Percentiles rank a stretch among this genome's conserved stretches.
phyloP scores from a whole-genome alignment of 1,140 invertebrate species.

The Papilio polyxenes region DNA sequence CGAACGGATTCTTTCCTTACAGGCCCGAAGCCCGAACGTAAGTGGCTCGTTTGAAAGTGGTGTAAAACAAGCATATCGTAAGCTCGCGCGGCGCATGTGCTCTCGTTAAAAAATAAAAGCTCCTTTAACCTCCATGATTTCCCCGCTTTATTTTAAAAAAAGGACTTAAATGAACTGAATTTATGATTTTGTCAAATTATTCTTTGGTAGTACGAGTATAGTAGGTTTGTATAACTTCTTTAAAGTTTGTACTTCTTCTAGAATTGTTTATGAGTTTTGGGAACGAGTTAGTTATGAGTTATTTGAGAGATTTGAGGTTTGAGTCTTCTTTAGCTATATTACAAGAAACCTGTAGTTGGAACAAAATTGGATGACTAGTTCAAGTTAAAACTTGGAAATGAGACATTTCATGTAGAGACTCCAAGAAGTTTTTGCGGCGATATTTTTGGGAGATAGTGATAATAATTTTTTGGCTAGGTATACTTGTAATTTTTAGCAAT shows the following conservation, averaged over 20 bases:
- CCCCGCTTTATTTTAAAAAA: conserved; percentile 47
- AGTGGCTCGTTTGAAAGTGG: conserved; percentile 76
- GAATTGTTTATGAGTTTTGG: background rate
- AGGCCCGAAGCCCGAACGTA: conserved; percentile 57
- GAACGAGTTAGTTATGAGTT: background rate
- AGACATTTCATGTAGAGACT: background rate
- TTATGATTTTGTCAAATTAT: conserved; percentile 19
- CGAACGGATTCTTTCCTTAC: conserved; percentile 68
- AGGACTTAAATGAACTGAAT: conserved; percentile 29
- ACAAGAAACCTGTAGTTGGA: background rate
- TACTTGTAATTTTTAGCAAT: too few species aligned
- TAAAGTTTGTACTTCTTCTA: background rate
- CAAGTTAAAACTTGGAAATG: background rate
- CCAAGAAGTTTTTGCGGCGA: background rate
- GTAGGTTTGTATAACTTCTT: background rate
- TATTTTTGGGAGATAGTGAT: background rate
- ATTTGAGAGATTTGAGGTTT: background rate
- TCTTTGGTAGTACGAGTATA: background rate
- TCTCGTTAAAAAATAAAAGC: conserved; percentile 61
- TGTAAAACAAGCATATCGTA: conserved; percentile 74
- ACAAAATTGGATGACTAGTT: background rate
- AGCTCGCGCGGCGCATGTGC: conserved; percentile 48
- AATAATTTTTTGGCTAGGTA: too few species aligned
- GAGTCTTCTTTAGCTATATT: background rate
- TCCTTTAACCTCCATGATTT: conserved; percentile 42